Conservation (phyloP, 2,888 invertebrate species). For the Torymus aiolomorphi region DNA sequence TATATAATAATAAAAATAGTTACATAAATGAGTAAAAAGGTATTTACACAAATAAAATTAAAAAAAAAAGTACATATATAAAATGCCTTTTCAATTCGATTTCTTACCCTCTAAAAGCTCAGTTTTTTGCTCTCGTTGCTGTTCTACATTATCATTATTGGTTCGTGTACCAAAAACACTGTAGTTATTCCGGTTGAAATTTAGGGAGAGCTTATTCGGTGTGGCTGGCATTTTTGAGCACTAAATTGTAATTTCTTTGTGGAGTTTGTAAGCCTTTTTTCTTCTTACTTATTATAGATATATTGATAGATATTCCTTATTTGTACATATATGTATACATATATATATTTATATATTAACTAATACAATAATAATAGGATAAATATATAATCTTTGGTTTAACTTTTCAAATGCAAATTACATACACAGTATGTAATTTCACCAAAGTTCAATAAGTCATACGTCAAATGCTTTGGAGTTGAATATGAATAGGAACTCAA, state of each 20-base stretch:
- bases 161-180: slow-evolving; percentile 72
- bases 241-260: slow-evolving; percentile 39
- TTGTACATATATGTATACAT: slow-evolving; percentile 35
- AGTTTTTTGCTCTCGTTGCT: slow-evolving; percentile 73
- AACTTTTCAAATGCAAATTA: slow-evolving; percentile 52
- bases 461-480: slow-evolving; percentile 52
- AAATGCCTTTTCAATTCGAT: slow-evolving; percentile 9
- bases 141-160: slow-evolving; percentile 66
- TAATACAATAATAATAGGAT: slow-evolving; percentile 39
- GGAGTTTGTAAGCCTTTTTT: slow-evolving; percentile 46
- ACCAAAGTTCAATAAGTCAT: slow-evolving; percentile 50
- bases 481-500: slow-evolving; percentile 53
- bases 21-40: not conserved
- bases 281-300: slow-evolving; percentile 37
- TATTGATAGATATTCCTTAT: slow-evolving; percentile 32
- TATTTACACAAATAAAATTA: not conserved
- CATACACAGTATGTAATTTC: slow-evolving; percentile 49
- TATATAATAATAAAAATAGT: not conserved
- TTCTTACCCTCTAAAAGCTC: slow-evolving; percentile 75
- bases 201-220: slow-evolving; percentile 74
- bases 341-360: slow-evolving; percentile 27
- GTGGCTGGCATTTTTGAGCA: slow-evolving; percentile 72
- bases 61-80: not conserved
- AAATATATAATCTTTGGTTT: slow-evolving; percentile 58
- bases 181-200: slow-evolving; percentile 75